Percentiles rank a stretch among this genome's conserved stretches.
Evolutionary conservation across 2,113 vertebrate genomes (phyloP).

Genomic region (Charina bottae): DNA sequence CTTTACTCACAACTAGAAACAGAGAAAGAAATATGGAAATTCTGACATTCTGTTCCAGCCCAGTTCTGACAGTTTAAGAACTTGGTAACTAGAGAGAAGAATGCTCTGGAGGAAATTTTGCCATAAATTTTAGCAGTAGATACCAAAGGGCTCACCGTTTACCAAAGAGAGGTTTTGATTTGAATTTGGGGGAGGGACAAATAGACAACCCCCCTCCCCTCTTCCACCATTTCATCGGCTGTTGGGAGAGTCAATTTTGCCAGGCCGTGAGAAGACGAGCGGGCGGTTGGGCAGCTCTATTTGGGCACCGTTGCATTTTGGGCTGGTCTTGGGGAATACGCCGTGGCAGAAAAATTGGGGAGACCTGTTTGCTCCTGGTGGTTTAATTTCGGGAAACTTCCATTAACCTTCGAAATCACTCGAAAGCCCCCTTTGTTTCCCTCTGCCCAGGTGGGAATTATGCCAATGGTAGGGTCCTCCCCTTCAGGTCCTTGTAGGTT

Average conservation of each 20-base stretch:
- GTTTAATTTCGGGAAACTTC: neutral
- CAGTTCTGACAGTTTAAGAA: neutral
- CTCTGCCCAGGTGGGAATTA: neutral
- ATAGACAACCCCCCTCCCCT: neutral
- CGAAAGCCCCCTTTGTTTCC: neutral
- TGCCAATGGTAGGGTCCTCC: neutral
- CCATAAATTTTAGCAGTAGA: neutral
- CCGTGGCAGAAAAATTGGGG: neutral
- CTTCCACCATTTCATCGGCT: neutral
- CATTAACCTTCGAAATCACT: neutral
- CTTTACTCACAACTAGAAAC: neutral
- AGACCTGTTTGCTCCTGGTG: neutral
- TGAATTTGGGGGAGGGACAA: neutral
- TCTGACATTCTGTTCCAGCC: neutral
- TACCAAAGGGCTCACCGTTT: neutral
- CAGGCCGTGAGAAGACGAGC: neutral
- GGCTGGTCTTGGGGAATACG: neutral
- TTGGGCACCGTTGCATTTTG: neutral
- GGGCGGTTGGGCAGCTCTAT: neutral
- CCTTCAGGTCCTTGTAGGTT: neutral
- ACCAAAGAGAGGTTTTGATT: neutral
- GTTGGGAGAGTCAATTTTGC: neutral
- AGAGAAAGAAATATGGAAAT: neutral
- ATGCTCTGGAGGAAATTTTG: neutral
- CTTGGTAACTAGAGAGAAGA: neutral